A percentile compares a stretch with the other conserved stretches of the same genome.
Conservation (phyloP, 1,140 invertebrate species). For the Aphelenchoides besseyi region DNA sequence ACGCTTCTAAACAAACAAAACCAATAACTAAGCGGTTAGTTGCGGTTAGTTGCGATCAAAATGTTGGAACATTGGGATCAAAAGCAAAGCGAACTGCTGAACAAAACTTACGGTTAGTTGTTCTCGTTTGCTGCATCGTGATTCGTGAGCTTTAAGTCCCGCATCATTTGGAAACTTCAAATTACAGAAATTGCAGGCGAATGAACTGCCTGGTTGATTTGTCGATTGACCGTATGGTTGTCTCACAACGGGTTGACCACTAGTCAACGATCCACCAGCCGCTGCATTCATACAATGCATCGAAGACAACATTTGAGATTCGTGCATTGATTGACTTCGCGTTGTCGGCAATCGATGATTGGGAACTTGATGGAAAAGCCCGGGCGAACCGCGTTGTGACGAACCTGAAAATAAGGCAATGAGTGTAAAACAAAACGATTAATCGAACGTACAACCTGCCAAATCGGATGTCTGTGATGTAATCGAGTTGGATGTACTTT, state of each 20-base stretch:
- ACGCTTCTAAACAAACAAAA: background rate
- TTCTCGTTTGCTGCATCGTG: constrained; percentile 49
- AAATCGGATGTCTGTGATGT: constrained; percentile 50
- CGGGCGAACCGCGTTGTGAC: constrained; percentile 42
- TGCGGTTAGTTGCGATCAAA: background rate
- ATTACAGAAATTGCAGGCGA: constrained; percentile 46
- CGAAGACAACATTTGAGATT: constrained; percentile 35
- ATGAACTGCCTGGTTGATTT: background rate
- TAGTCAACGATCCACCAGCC: constrained; percentile 47
- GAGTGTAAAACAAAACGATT: no score
- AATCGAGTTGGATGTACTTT: constrained; percentile 50
- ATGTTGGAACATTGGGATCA: background rate
- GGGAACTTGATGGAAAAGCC: constrained; percentile 29
- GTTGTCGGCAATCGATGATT: constrained; percentile 45
- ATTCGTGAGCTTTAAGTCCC: constrained; percentile 47
- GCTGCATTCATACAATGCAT: constrained; percentile 20
- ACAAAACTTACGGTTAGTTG: constrained; percentile 22
- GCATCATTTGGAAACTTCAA: constrained; percentile 55
- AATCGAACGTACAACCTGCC: constrained; percentile 29
- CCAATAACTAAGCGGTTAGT: background rate
- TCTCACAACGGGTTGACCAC: constrained; percentile 44
- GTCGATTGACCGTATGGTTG: constrained; percentile 8
- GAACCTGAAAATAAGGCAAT: constrained; percentile 26
- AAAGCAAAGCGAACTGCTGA: constrained; percentile 1
- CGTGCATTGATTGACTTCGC: constrained; percentile 51